These are phyloP conservation scores for Cyphotilapia sp. DNA, from an alignment of 2,113 vertebrate species.

Conservation along the genomic window DNA sequence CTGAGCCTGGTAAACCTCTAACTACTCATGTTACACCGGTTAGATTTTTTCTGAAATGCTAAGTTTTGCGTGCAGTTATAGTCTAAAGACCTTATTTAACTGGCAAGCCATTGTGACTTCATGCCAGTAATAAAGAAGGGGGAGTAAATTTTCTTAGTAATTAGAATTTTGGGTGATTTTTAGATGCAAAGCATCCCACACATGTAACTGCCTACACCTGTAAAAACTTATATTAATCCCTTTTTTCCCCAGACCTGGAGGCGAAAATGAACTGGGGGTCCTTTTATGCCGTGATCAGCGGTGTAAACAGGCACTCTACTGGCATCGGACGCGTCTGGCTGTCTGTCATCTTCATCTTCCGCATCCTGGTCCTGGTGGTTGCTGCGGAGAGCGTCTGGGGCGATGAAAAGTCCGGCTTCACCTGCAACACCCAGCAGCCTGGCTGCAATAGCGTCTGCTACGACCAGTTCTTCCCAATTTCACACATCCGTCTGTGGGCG, in stretches of 20 bases:
- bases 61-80: not conserved
- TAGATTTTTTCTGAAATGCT: not conserved
- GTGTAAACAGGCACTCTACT: slow-evolving; percentile 95
- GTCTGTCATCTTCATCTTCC: slow-evolving; percentile 97
- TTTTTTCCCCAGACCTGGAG: slow-evolving; percentile 78
- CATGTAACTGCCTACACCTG: not conserved
- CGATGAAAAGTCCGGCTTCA: slow-evolving; percentile 91
- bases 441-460: slow-evolving; percentile 98
- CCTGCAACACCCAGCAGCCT: slow-evolving; percentile 96
- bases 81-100: not conserved
- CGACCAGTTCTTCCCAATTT: slow-evolving; percentile 96
- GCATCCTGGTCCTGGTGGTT: slow-evolving; percentile 95
- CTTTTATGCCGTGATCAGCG: slow-evolving; percentile 92
- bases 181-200: too few species aligned
- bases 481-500: slow-evolving; percentile 94
- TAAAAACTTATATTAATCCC: not conserved
- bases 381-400: slow-evolving; percentile 97
- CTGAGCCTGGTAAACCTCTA: slow-evolving; percentile 66
- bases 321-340: slow-evolving; percentile 96
- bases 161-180: not conserved
- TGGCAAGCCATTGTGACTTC: not conserved
- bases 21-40: not conserved
- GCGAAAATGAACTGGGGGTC: slow-evolving; percentile 94
- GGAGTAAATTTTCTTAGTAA: not conserved
- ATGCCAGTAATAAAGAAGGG: not conserved